These are phyloP conservation scores for Hydrolagus colliei DNA, from an alignment of 2,797 vertebrate species.

Conservation along the genomic window DNA sequence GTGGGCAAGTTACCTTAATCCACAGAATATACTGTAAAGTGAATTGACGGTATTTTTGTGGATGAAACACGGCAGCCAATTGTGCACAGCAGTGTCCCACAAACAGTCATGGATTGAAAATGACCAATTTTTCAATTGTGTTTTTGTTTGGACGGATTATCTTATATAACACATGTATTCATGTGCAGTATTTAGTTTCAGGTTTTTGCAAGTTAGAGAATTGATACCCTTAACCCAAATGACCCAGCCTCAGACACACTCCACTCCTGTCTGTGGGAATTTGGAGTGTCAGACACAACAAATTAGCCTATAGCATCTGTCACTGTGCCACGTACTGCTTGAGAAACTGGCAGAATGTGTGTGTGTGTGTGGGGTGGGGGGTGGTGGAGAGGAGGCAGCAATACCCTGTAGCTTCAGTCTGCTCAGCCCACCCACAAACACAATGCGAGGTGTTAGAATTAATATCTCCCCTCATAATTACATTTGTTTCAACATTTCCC, in stretches of 20 bases:
- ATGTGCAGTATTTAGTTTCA: too few species aligned
- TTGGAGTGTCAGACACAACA: background rate
- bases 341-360: background rate
- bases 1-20: too few species aligned
- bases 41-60: too few species aligned
- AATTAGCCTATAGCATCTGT: background rate
- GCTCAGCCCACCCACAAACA: slow-evolving; percentile 1
- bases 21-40: too few species aligned
- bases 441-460: background rate
- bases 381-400: too few species aligned
- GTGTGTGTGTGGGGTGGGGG: too few species aligned
- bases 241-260: background rate
- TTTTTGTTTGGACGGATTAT: too few species aligned
- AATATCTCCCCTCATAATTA: background rate
- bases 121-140: too few species aligned
- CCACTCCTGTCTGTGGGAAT: background rate
- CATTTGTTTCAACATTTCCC: background rate
- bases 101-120: too few species aligned
- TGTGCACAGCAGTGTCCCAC: too few species aligned
- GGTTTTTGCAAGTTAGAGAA: background rate
- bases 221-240: background rate
- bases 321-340: background rate
- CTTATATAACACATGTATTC: too few species aligned
- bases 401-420: background rate
- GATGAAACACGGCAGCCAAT: too few species aligned